Percentiles rank a stretch among this genome's conserved stretches.
phyloP scores from a whole-genome alignment of 2,797 vertebrate species.

The Lutra lutra region DNA sequence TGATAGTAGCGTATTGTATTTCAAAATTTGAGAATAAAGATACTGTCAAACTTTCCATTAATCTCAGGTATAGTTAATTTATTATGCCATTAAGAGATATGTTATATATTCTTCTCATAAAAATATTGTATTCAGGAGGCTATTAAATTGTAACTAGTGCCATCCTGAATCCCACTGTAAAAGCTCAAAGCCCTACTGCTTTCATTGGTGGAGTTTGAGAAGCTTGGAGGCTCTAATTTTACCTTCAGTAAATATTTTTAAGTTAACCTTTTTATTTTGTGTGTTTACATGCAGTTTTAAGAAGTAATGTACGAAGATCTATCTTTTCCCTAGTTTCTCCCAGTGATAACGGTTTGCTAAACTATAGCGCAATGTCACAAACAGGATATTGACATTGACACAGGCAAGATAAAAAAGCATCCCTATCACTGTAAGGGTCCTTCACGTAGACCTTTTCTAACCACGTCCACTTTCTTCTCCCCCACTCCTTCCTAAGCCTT shows the following conservation, averaged over 20 bases:
- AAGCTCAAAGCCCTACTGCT: neutral
- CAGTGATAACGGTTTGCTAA: neutral
- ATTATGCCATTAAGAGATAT: neutral
- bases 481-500: neutral
- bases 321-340: neutral
- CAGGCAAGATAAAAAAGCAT: neutral
- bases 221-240: neutral
- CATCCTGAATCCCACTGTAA: neutral
- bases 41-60: neutral
- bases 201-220: neutral
- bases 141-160: neutral
- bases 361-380: neutral
- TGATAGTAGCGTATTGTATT: neutral
- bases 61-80: neutral
- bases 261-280: neutral
- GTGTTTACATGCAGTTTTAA: neutral
- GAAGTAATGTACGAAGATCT: neutral
- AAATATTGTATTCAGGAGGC: neutral
- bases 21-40: constrained; percentile 19
- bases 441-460: neutral
- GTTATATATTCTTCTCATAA: neutral
- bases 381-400: neutral
- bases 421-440: neutral
- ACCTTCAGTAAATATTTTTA: neutral
- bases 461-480: neutral